A percentile compares a stretch with the other conserved stretches of the same genome.
Evolutionary conservation across 2,113 vertebrate species (phyloP).

Genomic region (Stomatorhinus ivindoensis): DNA sequence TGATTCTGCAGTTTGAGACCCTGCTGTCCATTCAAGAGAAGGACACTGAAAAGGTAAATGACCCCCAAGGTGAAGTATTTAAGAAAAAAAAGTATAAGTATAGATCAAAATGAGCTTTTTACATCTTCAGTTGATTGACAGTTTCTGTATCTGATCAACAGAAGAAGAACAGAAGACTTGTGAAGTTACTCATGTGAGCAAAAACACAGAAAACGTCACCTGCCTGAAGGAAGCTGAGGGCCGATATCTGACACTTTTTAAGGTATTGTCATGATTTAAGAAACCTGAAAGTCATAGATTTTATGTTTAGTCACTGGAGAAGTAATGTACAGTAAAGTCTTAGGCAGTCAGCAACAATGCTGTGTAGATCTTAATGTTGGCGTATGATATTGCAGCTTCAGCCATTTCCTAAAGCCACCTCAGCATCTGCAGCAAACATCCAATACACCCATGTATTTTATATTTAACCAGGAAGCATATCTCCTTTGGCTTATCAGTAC

Average conservation of each 20-base stretch:
- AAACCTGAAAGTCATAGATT: neutral
- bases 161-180: neutral
- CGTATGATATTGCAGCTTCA: neutral
- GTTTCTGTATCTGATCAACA: neutral
- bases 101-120: neutral
- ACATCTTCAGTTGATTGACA: neutral
- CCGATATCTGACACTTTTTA: neutral
- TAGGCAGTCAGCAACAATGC: neutral
- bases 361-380: neutral
- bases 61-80: neutral
- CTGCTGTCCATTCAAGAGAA: neutral
- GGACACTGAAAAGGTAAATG: neutral
- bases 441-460: neutral
- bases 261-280: neutral
- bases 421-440: neutral
- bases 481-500: neutral
- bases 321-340: neutral
- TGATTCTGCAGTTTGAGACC: neutral
- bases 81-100: neutral
- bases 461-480: neutral
- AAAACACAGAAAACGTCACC: neutral
- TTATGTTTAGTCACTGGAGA: neutral
- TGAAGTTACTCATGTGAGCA: neutral
- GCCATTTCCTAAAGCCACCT: neutral
- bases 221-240: neutral